Base-by-base conservation (phyloP, 2,797 vertebrate genomes). In the Perodicticus potto region DNA sequence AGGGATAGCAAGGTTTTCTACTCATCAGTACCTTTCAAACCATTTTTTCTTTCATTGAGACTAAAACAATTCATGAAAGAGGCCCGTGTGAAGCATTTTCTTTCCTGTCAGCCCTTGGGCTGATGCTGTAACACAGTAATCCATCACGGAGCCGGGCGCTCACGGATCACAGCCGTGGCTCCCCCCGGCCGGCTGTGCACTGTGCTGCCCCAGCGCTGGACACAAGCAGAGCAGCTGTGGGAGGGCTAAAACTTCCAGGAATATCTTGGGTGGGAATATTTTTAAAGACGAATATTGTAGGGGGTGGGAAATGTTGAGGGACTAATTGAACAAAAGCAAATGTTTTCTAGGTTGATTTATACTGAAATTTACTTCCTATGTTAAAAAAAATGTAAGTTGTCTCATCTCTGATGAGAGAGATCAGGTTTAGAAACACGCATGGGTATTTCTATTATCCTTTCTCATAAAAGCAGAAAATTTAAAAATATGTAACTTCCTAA, bases 41-140 rank as follows among this genome's bases (percentile, higher is more conserved):
- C 27, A 80, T 69, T 67, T 86, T 85, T 94, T 72, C 86, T 96
- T 76, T 95, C 69, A 89, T 97, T 95, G 59, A 29, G 29, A 97
- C 93, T 95, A 96, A 94, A 96, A 96, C 93, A 93, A 87, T 43
- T 45, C 63, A 70, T 86, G 91, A 97, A 45, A 86, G 94, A 94
- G 88, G 6, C 27, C 83, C 91, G 53, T 83, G 73, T 92, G 89
- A 96, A 95, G 82, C 40, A 23, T 77, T 49, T 96, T 96, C 84
- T 94, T 92, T 95, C 83, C 94, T 96, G 80, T 92, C 96, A 97
- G 84, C 14, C 85, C 3, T 1, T 23, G 37, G 77, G 96, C 57
- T 25, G 69, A 84, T 93, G 96, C 96, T 86, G 74, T 91, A 95
- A 95, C 91, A 72, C 49, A 92, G 23, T 65, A 96, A 17, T 86